A percentile compares a stretch with the other conserved stretches of the same genome.
phyloP scores from a whole-genome alignment of 1,140 invertebrate genomes.

The Drosophila pseudoobscura region DNA sequence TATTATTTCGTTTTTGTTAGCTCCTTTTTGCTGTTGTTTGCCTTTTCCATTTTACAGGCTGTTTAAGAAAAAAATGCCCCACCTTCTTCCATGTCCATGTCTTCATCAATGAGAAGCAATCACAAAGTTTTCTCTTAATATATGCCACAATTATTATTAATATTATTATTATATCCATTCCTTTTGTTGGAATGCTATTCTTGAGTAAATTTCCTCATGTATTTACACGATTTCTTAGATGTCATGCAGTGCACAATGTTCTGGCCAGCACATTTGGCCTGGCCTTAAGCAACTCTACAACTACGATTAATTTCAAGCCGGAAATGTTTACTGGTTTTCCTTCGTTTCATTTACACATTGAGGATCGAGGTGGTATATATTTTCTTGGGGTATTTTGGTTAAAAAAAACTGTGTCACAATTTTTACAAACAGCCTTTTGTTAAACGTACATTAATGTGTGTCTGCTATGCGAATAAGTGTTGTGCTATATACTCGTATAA shows the following conservation, averaged over 20 bases:
- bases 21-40: conserved; percentile 39
- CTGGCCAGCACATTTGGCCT: not conserved
- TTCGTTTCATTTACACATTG: conserved; percentile 33
- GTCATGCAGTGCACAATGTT: conserved; percentile 32
- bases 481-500: conserved; percentile 38
- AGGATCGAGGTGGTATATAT: conserved; percentile 29
- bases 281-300: conserved; percentile 49
- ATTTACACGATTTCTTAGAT: conserved; percentile 48
- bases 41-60: conserved; percentile 39
- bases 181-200: conserved; percentile 1
- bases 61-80: conserved; percentile 42
- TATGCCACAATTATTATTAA: conserved; percentile 39
- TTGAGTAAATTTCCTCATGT: conserved; percentile 30
- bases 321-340: conserved; percentile 32
- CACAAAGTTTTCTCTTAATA: conserved; percentile 71
- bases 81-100: conserved; percentile 12
- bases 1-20: conserved; percentile 32
- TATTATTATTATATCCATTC: conserved; percentile 26
- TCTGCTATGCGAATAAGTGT: conserved; percentile 30
- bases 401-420: conserved; percentile 81
- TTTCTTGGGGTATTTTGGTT: conserved; percentile 25
- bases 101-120: conserved; percentile 73
- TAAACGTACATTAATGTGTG: conserved; percentile 68
- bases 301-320: conserved; percentile 32
- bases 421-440: conserved; percentile 83